These are phyloP conservation scores for Patella depressa DNA, from an alignment of 2,888 invertebrate species.

Conservation along the genomic window DNA sequence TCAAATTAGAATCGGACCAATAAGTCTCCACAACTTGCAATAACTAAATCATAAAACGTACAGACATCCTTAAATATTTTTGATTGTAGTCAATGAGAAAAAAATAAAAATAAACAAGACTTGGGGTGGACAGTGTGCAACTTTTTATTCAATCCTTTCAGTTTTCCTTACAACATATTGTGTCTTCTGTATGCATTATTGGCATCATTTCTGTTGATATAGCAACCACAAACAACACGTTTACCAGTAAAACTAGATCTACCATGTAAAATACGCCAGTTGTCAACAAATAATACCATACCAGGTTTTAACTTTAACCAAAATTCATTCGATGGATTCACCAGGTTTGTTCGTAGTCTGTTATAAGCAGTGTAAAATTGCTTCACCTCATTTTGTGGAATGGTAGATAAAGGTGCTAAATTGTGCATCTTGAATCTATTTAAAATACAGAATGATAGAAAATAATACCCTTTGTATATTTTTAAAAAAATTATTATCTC, in stretches of 20 bases:
- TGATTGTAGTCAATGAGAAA: too few relatives aligned
- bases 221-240: constrained; percentile 80
- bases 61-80: too few relatives aligned
- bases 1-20: too few relatives aligned
- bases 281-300: constrained; percentile 81
- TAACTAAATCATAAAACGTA: too few relatives aligned
- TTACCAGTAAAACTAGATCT: constrained; percentile 79
- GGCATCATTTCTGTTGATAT: constrained; percentile 78
- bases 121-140: too few relatives aligned
- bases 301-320: constrained; percentile 76
- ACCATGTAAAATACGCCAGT: constrained; percentile 85
- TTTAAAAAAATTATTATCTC: too few relatives aligned
- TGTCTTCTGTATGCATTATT: not conserved
- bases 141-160: too few relatives aligned
- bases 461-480: too few relatives aligned
- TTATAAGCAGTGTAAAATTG: constrained; percentile 75
- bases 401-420: constrained; percentile 77
- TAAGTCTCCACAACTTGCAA: too few relatives aligned
- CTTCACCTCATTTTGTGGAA: constrained; percentile 74
- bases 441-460: too few relatives aligned
- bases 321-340: constrained; percentile 69
- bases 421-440: constrained; percentile 80
- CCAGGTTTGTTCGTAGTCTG: constrained; percentile 45
- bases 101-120: too few relatives aligned
- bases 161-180: too few relatives aligned